Evolutionary conservation across 2,797 vertebrate genomes (phyloP).

Genomic region (Rousettus madagascariensis): DNA sequence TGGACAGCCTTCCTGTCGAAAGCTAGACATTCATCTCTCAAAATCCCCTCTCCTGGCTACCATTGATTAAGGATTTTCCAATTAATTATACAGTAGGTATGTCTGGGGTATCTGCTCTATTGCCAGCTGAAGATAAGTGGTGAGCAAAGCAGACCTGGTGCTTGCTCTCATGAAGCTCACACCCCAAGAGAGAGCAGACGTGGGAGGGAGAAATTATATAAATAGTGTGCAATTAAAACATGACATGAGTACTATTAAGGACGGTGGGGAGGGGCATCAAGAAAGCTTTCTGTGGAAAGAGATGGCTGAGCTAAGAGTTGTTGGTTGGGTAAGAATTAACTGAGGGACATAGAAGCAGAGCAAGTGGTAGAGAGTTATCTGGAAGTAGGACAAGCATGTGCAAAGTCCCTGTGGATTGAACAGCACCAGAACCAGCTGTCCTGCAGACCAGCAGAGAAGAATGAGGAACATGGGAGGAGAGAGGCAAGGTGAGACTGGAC

Average conservation of each 20-base stretch:
- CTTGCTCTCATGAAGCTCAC: neutral
- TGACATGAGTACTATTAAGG: neutral
- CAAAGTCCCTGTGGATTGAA: neutral
- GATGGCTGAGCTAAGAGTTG: neutral
- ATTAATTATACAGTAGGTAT: neutral
- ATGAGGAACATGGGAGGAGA: neutral
- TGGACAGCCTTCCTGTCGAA: neutral
- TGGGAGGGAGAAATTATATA: neutral
- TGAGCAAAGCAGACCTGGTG: neutral
- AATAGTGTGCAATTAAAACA: neutral
- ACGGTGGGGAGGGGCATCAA: neutral
- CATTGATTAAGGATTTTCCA: neutral
- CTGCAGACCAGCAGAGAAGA: neutral
- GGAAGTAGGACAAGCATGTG: accelerated
- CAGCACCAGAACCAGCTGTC: neutral
- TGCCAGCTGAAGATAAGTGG: neutral
- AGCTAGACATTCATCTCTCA: neutral
- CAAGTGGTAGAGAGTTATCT: neutral
- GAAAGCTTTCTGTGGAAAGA: neutral
- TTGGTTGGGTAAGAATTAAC: neutral
- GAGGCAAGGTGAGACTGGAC: neutral
- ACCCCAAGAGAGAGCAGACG: neutral
- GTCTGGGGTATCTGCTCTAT: neutral
- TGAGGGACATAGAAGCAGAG: neutral
- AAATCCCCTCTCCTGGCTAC: neutral